These are phyloP conservation scores for Spheniscus mendiculus DNA, from an alignment of 2,113 vertebrate genomes.

Conservation along the genomic window DNA sequence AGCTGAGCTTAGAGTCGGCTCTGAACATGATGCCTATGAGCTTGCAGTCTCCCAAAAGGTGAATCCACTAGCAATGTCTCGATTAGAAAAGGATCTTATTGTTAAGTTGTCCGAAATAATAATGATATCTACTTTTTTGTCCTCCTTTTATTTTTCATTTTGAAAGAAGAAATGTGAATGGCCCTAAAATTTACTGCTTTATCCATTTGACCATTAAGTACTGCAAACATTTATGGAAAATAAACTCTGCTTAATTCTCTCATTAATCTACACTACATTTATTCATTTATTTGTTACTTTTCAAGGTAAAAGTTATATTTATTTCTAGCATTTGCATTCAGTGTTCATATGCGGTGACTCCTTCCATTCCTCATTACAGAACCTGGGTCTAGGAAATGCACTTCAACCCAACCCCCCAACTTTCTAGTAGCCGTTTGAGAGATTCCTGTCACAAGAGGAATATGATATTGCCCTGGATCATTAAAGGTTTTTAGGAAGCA, in stretches of 20 bases:
- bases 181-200: not conserved
- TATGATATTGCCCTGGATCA: not conserved
- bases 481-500: not conserved
- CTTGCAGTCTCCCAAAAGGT: not conserved
- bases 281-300: not conserved
- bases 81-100: not conserved
- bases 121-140: not conserved
- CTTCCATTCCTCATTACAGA: not conserved
- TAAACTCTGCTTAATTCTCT: not conserved
- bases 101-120: not conserved
- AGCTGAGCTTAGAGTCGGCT: slow-evolving; percentile 28
- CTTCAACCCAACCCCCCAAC: not conserved
- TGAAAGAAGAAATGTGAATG: not conserved
- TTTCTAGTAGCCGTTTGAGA: not conserved
- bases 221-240: not conserved
- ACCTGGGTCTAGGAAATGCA: not conserved
- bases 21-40: not conserved
- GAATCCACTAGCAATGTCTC: not conserved
- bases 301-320: not conserved
- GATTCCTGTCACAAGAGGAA: not conserved
- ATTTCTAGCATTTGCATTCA: not conserved
- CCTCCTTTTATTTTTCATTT: not conserved
- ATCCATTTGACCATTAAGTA: not conserved
- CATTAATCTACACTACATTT: not conserved
- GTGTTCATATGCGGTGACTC: not conserved